phyloP scores from a whole-genome alignment of 1,140 invertebrate species.

The Argopecten irradians region DNA sequence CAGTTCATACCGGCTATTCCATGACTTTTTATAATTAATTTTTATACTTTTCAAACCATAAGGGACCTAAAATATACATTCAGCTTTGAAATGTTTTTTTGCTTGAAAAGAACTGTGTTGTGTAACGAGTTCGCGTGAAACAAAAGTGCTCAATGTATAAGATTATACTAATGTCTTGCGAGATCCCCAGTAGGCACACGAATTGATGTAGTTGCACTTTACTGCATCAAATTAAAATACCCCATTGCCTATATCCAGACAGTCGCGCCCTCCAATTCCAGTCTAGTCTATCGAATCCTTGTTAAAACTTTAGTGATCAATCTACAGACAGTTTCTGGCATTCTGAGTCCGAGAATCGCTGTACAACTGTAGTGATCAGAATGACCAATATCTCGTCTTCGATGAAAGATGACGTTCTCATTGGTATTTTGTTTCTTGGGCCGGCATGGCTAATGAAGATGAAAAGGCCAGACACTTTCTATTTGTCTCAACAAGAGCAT shows the following conservation, averaged over 20 bases:
- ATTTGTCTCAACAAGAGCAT: neutral
- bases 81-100: no score
- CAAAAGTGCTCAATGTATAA: no score
- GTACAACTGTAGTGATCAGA: neutral
- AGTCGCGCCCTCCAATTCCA: neutral
- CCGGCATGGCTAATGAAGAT: neutral
- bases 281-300: neutral
- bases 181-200: no score
- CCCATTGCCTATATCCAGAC: neutral
- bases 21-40: no score
- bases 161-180: no score
- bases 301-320: neutral
- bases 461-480: slow-evolving; percentile 7
- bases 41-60: no score
- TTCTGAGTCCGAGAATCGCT: neutral
- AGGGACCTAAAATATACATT: no score
- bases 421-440: neutral
- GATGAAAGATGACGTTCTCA: neutral
- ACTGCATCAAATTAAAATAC: neutral
- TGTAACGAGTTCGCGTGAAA: no score
- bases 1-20: no score
- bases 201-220: neutral
- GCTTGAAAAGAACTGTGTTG: no score
- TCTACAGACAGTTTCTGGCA: neutral
- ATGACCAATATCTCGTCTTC: neutral